Evolutionary conservation across 1,140 invertebrate species (phyloP), one percentile per base, ranked within the genome.

Genomic region (Papilio polytes): DNA sequence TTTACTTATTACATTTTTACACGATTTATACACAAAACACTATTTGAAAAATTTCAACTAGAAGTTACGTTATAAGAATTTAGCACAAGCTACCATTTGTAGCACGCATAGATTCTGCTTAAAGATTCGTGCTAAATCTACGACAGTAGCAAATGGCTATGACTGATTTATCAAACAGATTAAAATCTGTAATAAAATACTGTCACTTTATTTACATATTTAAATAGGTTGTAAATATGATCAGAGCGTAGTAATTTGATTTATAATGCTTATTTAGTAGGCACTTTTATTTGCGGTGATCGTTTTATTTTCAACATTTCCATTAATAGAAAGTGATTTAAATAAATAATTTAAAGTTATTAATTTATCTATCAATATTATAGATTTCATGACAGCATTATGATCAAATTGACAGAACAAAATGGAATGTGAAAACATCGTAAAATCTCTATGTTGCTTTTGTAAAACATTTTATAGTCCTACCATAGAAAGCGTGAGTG

Each of bases 161-260:
- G 59, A 26, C 59, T 63, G 22, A 63, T 63, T 26, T 10, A 56
- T 56, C 15, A 56, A 22, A 15, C 20, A 63, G 59, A 63, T 26
- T 63, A 3, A 26, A 63, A 63, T 63, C 12, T 63, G 22, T 63
- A 13, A 63, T 63, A 63, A 63, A 63, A 63, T 63, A 63, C 59
- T 63, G 22, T 26, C 59, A 63, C 22, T 63, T 63, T 63, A 63
- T 63, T 63, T 63, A 63, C 59, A 63, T 63, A 63, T 63, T 63
- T 63, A 63, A 63, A 63, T 63, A 22, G 56, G 7, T 15, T 63
- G 22, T 63, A 63, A 63, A 63, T 63, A 63, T 31, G 20, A 63
- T 26, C 59, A 63, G 18, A 56, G 53, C 18, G 53, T 20, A 51
- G n/a, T 59, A 63, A 63, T 63, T 26, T 63, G 20, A 63, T 63